A percentile compares a stretch with the other conserved stretches of the same genome.
phyloP scores from a whole-genome alignment of 1,140 invertebrate species.

The Pogonomyrmex barbatus region DNA sequence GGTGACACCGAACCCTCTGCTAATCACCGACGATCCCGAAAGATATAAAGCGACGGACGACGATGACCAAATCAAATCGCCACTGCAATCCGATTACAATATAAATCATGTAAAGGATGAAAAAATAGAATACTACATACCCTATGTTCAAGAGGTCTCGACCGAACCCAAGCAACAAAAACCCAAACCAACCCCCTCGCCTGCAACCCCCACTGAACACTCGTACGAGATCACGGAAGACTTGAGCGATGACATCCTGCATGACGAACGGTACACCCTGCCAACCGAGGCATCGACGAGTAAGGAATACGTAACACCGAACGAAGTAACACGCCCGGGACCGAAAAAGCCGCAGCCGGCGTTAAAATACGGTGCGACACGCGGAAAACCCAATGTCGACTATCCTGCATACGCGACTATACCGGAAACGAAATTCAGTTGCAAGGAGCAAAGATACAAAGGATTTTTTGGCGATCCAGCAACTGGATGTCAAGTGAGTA shows the following conservation, averaged over 20 bases:
- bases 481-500: conserved; percentile 92
- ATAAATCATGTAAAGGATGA: conserved; percentile 65
- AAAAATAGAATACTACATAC: conserved; percentile 81
- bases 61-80: not conserved
- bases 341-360: conserved; percentile 72
- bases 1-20: conserved; percentile 75
- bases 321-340: conserved; percentile 58
- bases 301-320: conserved; percentile 61
- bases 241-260: conserved; percentile 73
- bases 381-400: conserved; percentile 92
- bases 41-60: conserved; percentile 59
- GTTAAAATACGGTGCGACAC: conserved; percentile 88
- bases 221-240: conserved; percentile 79
- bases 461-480: conserved; percentile 96
- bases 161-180: conserved; percentile 64
- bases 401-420: conserved; percentile 93
- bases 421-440: conserved; percentile 92
- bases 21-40: conserved; percentile 67
- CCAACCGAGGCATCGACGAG: conserved; percentile 69
- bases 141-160: conserved; percentile 79
- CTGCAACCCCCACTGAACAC: conserved; percentile 68
- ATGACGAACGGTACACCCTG: conserved; percentile 71
- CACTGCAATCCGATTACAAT: conserved; percentile 30
- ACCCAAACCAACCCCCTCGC: conserved; percentile 27
- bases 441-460: conserved; percentile 94